Evolutionary conservation across 2,797 vertebrate species (phyloP).

Genomic region (Clamator glandarius): DNA sequence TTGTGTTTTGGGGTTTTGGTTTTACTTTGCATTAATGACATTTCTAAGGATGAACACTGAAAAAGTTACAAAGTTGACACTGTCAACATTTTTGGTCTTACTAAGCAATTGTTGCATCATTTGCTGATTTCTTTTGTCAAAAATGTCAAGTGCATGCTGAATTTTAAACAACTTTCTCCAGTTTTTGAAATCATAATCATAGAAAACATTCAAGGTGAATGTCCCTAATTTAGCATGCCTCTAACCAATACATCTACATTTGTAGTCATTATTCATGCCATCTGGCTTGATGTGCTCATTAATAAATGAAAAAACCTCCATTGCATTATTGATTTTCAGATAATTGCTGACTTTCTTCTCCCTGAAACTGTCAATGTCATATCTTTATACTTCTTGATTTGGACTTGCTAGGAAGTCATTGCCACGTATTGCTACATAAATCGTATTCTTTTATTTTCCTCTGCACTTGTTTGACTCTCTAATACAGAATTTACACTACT

Average conservation of each 20-base stretch:
- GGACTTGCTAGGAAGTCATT: neutral
- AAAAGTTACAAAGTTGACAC: neutral
- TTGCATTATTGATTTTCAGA: neutral
- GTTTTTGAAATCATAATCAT: neutral
- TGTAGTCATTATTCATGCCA: neutral
- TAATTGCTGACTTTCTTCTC: neutral
- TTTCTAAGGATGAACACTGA: neutral
- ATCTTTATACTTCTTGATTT: neutral
- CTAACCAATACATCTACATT: neutral
- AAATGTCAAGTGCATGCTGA: neutral
- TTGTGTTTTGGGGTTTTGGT: neutral
- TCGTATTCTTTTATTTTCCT: neutral
- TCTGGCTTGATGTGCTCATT: conserved; percentile 9
- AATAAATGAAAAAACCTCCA: neutral
- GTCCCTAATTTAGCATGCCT: neutral
- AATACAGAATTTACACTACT: neutral
- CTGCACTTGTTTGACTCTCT: neutral
- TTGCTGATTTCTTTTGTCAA: neutral
- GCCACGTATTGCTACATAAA: neutral
- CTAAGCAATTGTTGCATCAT: neutral
- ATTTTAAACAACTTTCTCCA: neutral
- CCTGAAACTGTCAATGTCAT: neutral
- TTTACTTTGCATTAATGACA: neutral
- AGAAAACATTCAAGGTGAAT: neutral
- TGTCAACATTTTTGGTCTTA: neutral